Evolutionary conservation across 2,113 vertebrate species (phyloP).

Genomic region (Osmerus eperlanus): DNA sequence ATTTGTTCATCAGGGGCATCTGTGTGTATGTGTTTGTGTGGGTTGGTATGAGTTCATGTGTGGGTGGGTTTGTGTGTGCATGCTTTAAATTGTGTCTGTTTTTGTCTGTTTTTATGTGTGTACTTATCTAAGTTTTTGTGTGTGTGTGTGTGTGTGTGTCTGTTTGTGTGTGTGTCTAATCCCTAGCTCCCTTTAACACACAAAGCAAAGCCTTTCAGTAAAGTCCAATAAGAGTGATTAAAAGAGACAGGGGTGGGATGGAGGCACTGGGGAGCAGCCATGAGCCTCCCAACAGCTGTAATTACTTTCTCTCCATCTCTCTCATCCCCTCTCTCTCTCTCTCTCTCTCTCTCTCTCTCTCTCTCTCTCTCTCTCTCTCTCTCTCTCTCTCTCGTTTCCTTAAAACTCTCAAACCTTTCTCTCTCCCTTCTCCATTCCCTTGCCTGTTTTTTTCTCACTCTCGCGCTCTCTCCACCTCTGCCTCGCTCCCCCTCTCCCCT

Average conservation of each 20-base stretch:
- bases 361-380: background rate
- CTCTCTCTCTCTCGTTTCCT: background rate
- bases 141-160: background rate
- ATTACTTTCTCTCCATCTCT: conserved; percentile 63
- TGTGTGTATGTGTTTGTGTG: background rate
- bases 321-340: background rate
- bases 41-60: background rate
- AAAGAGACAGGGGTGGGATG: conserved; percentile 47
- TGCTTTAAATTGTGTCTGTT: background rate
- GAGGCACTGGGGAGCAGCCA: conserved; percentile 49
- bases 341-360: background rate
- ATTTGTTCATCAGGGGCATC: conserved; percentile 11
- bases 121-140: background rate
- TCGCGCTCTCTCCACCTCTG: conserved; percentile 44
- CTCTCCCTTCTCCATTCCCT: conserved; percentile 8
- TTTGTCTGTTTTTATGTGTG: too few relatives aligned
- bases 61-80: background rate
- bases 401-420: background rate
- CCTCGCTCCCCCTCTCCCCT: conserved; percentile 11
- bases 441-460: conserved; percentile 17
- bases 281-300: conserved; percentile 57
- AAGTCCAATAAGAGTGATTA: conserved; percentile 63
- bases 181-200: conserved; percentile 29
- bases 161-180: background rate
- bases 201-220: conserved; percentile 39